Percentiles rank a stretch among this genome's conserved stretches.
Conservation (phyloP, 2,888 invertebrate species). For the Bruchidius siliquastri region DNA sequence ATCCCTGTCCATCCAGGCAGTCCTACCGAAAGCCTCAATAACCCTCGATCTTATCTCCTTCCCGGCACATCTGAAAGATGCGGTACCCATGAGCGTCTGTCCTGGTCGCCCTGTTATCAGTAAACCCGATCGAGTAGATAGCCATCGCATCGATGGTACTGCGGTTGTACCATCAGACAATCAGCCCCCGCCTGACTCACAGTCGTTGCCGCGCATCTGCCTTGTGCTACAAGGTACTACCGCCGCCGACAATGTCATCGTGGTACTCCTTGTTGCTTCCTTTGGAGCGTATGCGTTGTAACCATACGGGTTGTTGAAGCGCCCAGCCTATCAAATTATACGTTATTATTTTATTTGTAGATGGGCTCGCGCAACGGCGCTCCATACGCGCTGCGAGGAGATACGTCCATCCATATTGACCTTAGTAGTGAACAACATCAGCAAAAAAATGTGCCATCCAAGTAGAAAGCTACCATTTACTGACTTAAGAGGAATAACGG, state of each 20-base stretch:
- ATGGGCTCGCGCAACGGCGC: too few species aligned
- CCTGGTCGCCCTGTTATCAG: background rate
- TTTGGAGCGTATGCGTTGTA: background rate
- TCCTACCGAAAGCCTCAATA: background rate
- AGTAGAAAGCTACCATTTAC: too few species aligned
- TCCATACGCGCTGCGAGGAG: too few species aligned
- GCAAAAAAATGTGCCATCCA: too few species aligned
- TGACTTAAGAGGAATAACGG: too few species aligned
- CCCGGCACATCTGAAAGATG: background rate
- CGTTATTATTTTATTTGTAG: too few species aligned
- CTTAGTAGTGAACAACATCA: too few species aligned
- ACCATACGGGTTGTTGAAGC: too few species aligned
- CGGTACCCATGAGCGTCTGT: background rate
- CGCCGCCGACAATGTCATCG: background rate
- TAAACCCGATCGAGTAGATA: background rate
- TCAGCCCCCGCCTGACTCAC: background rate
- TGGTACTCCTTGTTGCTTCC: background rate
- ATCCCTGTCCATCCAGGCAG: background rate
- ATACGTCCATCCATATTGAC: too few species aligned
- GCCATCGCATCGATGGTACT: background rate
- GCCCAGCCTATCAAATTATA: too few species aligned
- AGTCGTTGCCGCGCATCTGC: background rate
- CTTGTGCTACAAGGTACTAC: background rate
- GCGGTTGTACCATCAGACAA: background rate
- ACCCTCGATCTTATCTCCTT: background rate